phyloP scores from a whole-genome alignment of 2,888 invertebrate species.

The Acleris sparsana region DNA sequence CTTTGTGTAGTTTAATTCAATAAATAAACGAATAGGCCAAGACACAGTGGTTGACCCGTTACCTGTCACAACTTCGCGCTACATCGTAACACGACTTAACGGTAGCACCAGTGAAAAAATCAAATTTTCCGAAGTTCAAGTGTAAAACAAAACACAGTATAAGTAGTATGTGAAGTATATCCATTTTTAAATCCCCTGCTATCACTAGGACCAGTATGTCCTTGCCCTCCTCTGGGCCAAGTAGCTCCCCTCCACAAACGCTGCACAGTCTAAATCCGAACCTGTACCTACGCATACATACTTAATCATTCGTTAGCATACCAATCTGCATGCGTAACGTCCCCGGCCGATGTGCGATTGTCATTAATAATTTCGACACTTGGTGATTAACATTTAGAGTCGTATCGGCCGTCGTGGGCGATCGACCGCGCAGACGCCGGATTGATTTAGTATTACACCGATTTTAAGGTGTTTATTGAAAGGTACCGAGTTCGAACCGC shows the following conservation, averaged over 20 bases:
- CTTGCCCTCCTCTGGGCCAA: background rate
- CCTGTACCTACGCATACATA: slow-evolving; percentile 65
- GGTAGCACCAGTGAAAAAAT: no score
- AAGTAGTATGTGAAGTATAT: no score
- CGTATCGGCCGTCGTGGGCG: slow-evolving; percentile 54
- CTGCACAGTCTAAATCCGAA: slow-evolving; percentile 47
- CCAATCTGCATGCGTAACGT: slow-evolving; percentile 81
- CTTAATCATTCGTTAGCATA: slow-evolving; percentile 79
- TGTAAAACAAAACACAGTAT: no score
- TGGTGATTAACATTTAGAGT: slow-evolving; percentile 78
- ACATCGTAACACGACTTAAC: no score
- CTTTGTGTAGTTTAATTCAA: no score
- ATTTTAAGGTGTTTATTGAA: slow-evolving; percentile 12
- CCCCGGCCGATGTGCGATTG: slow-evolving; percentile 61
- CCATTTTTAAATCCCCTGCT: no score
- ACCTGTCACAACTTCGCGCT: no score
- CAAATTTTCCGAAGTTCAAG: no score
- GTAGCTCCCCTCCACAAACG: slow-evolving; percentile 17
- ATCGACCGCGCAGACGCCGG: slow-evolving; percentile 42
- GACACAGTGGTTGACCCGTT: no score
- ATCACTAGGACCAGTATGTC: background rate
- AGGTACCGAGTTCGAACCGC: no score
- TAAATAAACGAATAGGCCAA: no score
- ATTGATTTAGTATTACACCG: slow-evolving; percentile 44
- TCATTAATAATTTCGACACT: slow-evolving; percentile 83